phyloP scores from a whole-genome alignment of 30 jellyfish, hydroid and myxozoan species.

The Hydractinia echinata region DNA sequence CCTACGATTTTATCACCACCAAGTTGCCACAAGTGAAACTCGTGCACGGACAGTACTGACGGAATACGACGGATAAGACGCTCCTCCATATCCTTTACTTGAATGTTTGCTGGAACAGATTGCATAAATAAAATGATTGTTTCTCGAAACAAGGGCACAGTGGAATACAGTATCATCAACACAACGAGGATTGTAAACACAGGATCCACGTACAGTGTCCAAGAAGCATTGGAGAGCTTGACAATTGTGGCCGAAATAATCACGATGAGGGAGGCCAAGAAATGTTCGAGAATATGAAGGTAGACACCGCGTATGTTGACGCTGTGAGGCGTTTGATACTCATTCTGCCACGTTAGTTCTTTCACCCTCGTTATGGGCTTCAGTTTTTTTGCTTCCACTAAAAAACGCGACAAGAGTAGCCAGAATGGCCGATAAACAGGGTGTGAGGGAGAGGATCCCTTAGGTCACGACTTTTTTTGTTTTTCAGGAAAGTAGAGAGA shows the following conservation, averaged over 20 bases:
- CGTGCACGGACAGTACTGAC: constrained; percentile 67
- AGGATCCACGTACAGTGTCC: constrained; percentile 73
- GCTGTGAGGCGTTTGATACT: constrained; percentile 40
- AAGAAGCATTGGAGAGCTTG: constrained; percentile 39
- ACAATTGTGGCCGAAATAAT: constrained; percentile 46
- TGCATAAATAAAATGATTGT: constrained; percentile 70
- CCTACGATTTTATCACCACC: constrained; percentile 81
- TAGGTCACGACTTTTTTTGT: too few relatives aligned
- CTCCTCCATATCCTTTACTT: constrained; percentile 51
- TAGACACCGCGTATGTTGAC: constrained; percentile 70
- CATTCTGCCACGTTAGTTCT: constrained; percentile 32
- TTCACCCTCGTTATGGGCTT: background rate
- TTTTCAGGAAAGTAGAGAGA: too few relatives aligned
- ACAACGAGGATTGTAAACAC: constrained; percentile 63
- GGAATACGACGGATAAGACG: constrained; percentile 46
- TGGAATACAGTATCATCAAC: constrained; percentile 39
- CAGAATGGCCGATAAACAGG: too few relatives aligned
- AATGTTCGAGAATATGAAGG: constrained; percentile 68
- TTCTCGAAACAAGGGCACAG: constrained; percentile 65
- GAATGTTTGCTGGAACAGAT: constrained; percentile 73
- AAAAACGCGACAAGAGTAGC: too few relatives aligned
- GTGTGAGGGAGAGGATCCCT: too few relatives aligned
- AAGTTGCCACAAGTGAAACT: constrained; percentile 81
- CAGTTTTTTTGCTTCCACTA: too few relatives aligned
- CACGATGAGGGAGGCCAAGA: constrained; percentile 52